Evolutionary conservation across 2,888 invertebrate species (phyloP), one percentile per base, ranked within the genome.

Genomic region (Lycophotia porphyrea): DNA sequence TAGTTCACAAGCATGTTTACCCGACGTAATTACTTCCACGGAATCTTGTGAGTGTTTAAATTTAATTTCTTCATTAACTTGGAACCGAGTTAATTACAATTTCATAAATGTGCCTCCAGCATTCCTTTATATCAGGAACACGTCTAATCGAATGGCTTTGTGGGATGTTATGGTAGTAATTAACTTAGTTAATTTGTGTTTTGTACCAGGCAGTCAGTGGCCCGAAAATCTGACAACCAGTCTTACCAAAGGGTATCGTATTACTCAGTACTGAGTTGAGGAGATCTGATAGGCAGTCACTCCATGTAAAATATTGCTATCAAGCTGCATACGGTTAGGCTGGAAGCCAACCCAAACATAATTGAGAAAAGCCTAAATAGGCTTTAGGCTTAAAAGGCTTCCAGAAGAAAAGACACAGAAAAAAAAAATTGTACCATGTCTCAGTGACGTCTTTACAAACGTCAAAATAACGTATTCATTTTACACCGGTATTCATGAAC

Each of bases 51-150:
- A 80, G 44, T 44, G 27, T 31, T 70, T 31, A 34, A 66, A 71
- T 55, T 66, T 63, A 71, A 80, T 79, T 71, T 61, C 61, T 67
- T 66, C 80, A 61, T 71, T 66, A 67, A 58, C 55, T 52, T 27
- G 31, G 24, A 36, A 74, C 27, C 3, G 34, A 71, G 42, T 71
- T 84, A 80, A 80, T 80, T 84, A 84, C 47, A 39, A 49, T 47
- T 79, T 80, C 79, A 80, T 66, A 70, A 78, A 55, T 65, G 65
- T 55, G 61, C 65, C 39, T 44, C 39, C 36, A 47, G 82, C 31
- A n/a, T 63, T 47, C 24, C 31, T 55, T 63, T 55, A 47, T n/a
- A 39, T 55, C 47, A 39, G 42, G 39, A 49, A n/a, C 60, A 34
- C 52, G 21, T 42, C n/a, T 83, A 47, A 68, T 68, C 49, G 24